These are phyloP conservation scores for Procapra przewalskii DNA, from an alignment of 2,113 vertebrate genomes.

Conservation along the genomic window DNA sequence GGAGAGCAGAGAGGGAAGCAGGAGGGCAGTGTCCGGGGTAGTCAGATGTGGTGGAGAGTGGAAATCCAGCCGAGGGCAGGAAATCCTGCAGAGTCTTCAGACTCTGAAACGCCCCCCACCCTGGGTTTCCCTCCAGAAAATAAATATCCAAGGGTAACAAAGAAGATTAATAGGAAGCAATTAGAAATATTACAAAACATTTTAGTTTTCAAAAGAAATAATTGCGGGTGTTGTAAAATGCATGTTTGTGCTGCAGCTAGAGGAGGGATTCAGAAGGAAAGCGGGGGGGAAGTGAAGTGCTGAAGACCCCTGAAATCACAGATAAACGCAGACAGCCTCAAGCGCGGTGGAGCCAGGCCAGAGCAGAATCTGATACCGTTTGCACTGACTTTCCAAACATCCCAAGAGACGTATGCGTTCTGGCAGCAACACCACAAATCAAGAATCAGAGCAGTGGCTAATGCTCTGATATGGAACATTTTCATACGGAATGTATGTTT, in stretches of 20 bases:
- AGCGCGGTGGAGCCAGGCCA: rapidly evolving
- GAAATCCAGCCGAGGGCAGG: too few relatives aligned
- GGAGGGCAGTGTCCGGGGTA: not conserved
- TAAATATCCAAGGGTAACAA: not conserved
- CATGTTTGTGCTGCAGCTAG: not conserved
- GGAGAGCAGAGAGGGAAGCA: too few relatives aligned
- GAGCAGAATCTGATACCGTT: rapidly evolving
- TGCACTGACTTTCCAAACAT: not conserved
- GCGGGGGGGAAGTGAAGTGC: not conserved
- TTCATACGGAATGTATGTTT: rapidly evolving
- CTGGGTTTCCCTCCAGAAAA: not conserved
- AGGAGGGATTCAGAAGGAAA: not conserved
- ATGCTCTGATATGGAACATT: rapidly evolving
- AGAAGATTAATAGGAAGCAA: not conserved
- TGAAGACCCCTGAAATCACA: not conserved
- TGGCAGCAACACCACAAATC: rapidly evolving
- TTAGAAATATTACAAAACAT: not conserved
- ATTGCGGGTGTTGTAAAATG: not conserved
- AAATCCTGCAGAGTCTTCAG: not conserved
- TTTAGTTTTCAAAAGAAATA: not conserved
- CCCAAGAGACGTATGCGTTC: rapidly evolving
- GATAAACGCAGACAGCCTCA: not conserved
- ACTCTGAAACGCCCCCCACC: too few relatives aligned
- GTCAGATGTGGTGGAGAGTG: not conserved
- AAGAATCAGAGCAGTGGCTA: rapidly evolving